phyloP scores from a whole-genome alignment of 2,113 vertebrate species.

The Python bivittatus region DNA sequence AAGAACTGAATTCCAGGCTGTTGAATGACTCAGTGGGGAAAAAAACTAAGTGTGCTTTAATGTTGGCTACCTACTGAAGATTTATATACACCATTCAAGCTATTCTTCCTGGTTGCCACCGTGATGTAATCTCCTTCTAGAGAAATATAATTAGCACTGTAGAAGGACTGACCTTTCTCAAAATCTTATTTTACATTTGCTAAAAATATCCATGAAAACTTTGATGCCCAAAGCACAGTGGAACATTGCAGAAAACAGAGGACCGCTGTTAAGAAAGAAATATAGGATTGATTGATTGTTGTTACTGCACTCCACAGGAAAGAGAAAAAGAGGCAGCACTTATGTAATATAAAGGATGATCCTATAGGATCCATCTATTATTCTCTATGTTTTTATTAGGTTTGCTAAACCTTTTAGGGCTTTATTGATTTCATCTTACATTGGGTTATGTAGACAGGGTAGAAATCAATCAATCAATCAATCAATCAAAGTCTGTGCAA shows the following conservation, averaged over 20 bases:
- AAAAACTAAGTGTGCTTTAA: constrained; percentile 4
- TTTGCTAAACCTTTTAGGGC: not conserved
- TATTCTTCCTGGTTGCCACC: constrained; percentile 51
- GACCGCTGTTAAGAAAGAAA: not conserved
- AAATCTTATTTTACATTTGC: constrained; percentile 68
- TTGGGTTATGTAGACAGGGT: not conserved
- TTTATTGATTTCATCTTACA: not conserved
- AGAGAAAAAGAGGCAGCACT: not conserved
- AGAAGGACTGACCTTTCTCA: constrained; percentile 75
- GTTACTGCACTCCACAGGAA: constrained; percentile 1
- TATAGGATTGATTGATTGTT: not conserved
- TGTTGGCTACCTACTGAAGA: constrained; percentile 9
- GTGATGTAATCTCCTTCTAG: constrained; percentile 69
- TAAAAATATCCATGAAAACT: constrained; percentile 76
- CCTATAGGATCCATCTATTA: not conserved
- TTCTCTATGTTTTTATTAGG: not conserved
- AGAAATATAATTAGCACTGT: constrained; percentile 76
- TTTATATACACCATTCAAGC: constrained; percentile 21
- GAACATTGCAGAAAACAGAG: constrained; percentile 2
- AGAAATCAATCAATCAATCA: not conserved
- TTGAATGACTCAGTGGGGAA: constrained; percentile 16
- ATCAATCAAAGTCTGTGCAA: not conserved
- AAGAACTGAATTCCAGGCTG: not conserved
- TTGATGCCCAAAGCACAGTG: constrained; percentile 48
- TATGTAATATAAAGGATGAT: fast-evolving